A percentile compares a stretch with the other conserved stretches of the same genome.
Evolutionary conservation across 35 echinoderm and acorn worm genomes (phyloP).

Genomic region (Eucidaris tribuloides): DNA sequence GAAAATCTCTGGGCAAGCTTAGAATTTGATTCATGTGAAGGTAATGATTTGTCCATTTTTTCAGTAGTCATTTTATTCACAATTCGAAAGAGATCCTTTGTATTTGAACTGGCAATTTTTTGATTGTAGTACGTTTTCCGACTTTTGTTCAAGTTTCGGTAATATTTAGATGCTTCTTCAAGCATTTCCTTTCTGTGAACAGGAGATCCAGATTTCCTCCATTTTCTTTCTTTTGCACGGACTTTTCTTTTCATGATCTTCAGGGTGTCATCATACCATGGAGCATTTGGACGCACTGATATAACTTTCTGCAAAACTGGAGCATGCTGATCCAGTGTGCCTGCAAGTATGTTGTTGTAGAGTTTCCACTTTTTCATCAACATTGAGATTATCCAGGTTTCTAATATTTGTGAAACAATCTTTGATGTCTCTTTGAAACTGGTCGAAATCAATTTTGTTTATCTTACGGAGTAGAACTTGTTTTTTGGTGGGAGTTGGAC

Average conservation of each 20-base stretch:
- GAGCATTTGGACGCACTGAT: no score
- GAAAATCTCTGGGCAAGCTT: background rate
- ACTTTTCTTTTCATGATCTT: background rate
- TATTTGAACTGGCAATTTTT: background rate
- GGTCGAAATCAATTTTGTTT: no score
- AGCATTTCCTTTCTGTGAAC: background rate
- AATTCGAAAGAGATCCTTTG: background rate
- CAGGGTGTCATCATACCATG: slow-evolving; percentile 10
- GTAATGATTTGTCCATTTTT: background rate
- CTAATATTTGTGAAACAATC: no score
- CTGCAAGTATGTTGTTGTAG: no score
- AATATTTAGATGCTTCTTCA: background rate
- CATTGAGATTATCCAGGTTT: no score
- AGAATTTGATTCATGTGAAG: background rate
- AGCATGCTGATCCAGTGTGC: no score
- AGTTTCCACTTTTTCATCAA: no score
- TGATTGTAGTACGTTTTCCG: background rate
- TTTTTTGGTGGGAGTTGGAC: no score
- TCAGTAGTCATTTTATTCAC: background rate
- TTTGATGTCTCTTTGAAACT: no score
- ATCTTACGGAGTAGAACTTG: no score
- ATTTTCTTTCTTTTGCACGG: background rate
- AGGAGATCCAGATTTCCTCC: background rate
- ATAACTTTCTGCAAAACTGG: no score
- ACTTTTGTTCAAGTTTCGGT: background rate